A percentile compares a stretch with the other conserved stretches of the same genome.
phyloP scores from a whole-genome alignment of 1,140 invertebrate species.

The Drosophila virilis region DNA sequence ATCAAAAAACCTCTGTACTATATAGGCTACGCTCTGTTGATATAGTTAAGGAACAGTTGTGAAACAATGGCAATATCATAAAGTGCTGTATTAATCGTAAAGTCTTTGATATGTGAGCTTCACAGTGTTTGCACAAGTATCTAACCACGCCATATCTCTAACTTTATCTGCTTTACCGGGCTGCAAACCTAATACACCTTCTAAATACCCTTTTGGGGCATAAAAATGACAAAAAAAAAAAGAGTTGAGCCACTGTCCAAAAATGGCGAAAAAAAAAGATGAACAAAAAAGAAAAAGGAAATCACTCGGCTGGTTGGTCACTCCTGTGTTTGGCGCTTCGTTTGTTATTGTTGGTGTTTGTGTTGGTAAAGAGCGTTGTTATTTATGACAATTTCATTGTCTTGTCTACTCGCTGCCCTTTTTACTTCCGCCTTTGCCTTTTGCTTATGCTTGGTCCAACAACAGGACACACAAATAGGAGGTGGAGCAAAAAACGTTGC shows the following conservation, averaged over 20 bases:
- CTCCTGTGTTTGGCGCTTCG: slow-evolving; percentile 22
- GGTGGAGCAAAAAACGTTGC: neutral
- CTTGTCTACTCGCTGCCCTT: slow-evolving; percentile 77
- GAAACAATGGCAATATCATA: too few relatives aligned
- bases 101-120: neutral
- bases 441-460: slow-evolving; percentile 60
- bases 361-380: slow-evolving; percentile 69
- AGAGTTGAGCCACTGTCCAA: slow-evolving; percentile 77
- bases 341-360: slow-evolving; percentile 45
- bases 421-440: slow-evolving; percentile 74
- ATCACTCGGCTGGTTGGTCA: slow-evolving; percentile 66
- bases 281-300: slow-evolving; percentile 26
- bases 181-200: slow-evolving; percentile 62
- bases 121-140: slow-evolving; percentile 1
- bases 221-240: slow-evolving; percentile 74
- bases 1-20: too few relatives aligned
- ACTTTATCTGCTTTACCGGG: slow-evolving; percentile 22
- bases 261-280: slow-evolving; percentile 39
- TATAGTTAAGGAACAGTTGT: too few relatives aligned
- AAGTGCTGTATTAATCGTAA: neutral
- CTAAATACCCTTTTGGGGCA: slow-evolving; percentile 62
- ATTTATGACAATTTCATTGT: slow-evolving; percentile 83
- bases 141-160: neutral
- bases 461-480: slow-evolving; percentile 33
- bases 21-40: too few relatives aligned